Conservation (phyloP, 2,888 invertebrate genomes). For the Horisme vitalbata region DNA sequence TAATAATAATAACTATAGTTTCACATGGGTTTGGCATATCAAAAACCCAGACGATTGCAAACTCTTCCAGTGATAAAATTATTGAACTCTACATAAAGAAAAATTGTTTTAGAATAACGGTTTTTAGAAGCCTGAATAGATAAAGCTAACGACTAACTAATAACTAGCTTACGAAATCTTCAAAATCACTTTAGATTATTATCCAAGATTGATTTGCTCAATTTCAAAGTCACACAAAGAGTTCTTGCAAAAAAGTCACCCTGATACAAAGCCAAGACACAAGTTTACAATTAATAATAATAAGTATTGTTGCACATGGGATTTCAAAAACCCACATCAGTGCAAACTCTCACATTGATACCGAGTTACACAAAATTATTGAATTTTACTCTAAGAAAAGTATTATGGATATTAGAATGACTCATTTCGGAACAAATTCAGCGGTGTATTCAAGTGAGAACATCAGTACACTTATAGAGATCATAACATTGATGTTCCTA, state of each 20-base stretch:
- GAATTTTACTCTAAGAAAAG: not conserved
- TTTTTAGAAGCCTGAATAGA: too few relatives aligned
- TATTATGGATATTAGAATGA: constrained; percentile 8
- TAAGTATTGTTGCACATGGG: constrained; percentile 9
- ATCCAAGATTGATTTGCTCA: constrained; percentile 7
- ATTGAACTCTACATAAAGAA: not conserved
- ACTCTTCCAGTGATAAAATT: constrained; percentile 2
- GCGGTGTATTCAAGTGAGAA: constrained; percentile 5
- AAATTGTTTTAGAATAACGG: too few relatives aligned
- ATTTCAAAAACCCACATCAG: not conserved
- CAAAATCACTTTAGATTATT: too few relatives aligned
- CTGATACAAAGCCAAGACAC: constrained; percentile 15
- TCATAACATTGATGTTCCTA: constrained; percentile 11
- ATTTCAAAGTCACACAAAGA: constrained; percentile 16
- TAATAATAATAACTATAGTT: constrained; percentile 9
- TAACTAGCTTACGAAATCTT: too few relatives aligned
- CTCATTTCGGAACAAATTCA: constrained; percentile 38
- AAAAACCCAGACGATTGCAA: not conserved
- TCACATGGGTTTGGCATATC: not conserved
- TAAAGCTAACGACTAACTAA: too few relatives aligned
- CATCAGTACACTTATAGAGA: too few relatives aligned
- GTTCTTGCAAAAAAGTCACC: too few relatives aligned
- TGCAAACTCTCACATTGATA: constrained; percentile 1
- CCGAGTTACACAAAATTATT: too few relatives aligned
- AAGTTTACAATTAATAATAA: constrained; percentile 2